phyloP scores from a whole-genome alignment of 37 sponge, comb jelly and placozoan species.

The Amphimedon queenslandica region DNA sequence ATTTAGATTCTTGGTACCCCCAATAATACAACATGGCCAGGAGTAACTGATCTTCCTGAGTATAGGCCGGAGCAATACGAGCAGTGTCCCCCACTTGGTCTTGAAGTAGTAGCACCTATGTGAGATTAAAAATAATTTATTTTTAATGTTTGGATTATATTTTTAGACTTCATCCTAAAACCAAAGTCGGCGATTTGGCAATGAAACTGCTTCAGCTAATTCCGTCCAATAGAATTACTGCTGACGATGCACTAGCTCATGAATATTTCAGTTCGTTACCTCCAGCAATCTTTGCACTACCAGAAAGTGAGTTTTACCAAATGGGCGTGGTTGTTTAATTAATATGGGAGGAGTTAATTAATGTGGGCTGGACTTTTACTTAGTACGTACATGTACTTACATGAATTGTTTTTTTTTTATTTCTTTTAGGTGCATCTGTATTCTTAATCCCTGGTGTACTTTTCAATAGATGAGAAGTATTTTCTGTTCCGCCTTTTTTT shows the following conservation, averaged over 20 bases:
- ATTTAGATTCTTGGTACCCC: constrained; percentile 90
- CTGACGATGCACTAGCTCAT: constrained; percentile 63
- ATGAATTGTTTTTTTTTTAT: not conserved
- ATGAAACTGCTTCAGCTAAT: constrained; percentile 55
- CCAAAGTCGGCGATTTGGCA: constrained; percentile 57
- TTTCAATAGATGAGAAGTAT: constrained; percentile 56
- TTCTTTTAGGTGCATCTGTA: constrained; percentile 52
- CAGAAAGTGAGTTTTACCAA: constrained; percentile 41
- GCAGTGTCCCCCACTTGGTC: constrained; percentile 11
- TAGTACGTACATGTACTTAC: not conserved
- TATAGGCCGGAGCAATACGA: constrained; percentile 52
- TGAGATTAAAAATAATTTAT: constrained; percentile 16
- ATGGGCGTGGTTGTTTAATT: not conserved
- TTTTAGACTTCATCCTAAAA: constrained; percentile 45
- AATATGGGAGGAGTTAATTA: not conserved
- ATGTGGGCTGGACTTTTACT: too few relatives aligned
- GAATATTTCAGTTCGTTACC: constrained; percentile 73
- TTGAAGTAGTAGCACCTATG: constrained; percentile 43
- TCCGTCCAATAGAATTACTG: constrained; percentile 73
- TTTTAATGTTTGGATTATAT: not conserved
- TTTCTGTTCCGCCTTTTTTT: too few relatives aligned
- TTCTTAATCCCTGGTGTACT: constrained; percentile 50
- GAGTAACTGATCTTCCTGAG: constrained; percentile 62
- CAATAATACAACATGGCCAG: constrained; percentile 81
- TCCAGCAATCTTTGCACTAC: constrained; percentile 55